A percentile compares a stretch with the other conserved stretches of the same genome.
phyloP scores from a whole-genome alignment of 2,797 vertebrate species.

The Fundulus diaphanus region DNA sequence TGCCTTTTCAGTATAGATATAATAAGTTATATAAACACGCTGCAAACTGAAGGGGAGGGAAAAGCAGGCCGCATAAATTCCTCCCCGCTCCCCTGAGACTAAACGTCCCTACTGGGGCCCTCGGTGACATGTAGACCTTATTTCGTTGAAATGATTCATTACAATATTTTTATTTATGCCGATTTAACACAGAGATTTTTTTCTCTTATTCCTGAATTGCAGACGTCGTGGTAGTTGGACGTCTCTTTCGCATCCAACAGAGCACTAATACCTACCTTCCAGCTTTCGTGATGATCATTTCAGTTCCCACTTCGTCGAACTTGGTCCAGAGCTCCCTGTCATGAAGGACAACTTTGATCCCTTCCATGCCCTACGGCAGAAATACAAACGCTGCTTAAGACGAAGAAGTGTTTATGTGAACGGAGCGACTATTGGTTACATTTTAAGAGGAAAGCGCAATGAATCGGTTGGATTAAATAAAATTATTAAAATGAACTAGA shows the following conservation, averaged over 20 bases:
- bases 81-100: neutral
- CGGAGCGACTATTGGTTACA: neutral
- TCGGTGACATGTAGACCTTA: neutral
- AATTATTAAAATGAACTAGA: neutral
- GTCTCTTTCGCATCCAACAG: neutral
- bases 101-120: neutral
- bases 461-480: neutral
- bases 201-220: neutral
- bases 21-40: neutral
- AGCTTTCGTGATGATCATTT: constrained; percentile 98
- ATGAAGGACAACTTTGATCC: constrained; percentile 93
- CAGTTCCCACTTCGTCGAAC: constrained; percentile 94
- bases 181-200: neutral
- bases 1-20: neutral
- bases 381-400: neutral
- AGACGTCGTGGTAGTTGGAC: neutral
- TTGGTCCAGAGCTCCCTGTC: constrained; percentile 93
- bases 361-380: constrained; percentile 88
- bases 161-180: neutral
- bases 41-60: constrained; percentile 2
- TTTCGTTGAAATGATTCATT: neutral
- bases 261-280: constrained; percentile 81
- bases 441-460: neutral
- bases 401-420: neutral
- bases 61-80: neutral